Evolutionary conservation across 1,140 invertebrate species (phyloP).

Genomic region (Drosophila nasuta): DNA sequence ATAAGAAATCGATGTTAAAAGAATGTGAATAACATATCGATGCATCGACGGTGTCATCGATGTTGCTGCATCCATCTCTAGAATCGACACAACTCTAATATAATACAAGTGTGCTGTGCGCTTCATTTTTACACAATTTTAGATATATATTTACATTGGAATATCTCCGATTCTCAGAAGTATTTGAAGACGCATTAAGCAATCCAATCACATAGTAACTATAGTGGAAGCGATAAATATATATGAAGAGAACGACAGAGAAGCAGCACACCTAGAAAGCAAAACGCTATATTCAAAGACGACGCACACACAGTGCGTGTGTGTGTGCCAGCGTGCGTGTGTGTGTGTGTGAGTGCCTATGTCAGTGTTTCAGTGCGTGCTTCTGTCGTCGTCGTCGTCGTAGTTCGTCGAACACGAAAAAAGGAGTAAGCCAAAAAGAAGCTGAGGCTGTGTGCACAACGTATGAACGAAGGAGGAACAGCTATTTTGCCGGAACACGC

Average conservation of each 20-base stretch:
- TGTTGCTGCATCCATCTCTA: not conserved
- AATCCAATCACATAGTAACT: not conserved
- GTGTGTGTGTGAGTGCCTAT: slow-evolving; percentile 7
- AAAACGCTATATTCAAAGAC: slow-evolving; percentile 46
- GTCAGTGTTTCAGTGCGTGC: slow-evolving; percentile 41
- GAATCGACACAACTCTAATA: slow-evolving; percentile 7
- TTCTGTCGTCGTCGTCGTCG: slow-evolving; percentile 19
- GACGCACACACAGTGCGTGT: slow-evolving; percentile 47
- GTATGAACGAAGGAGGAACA: not conserved
- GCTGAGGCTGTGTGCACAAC: not conserved
- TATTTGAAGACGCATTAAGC: slow-evolving; percentile 3
- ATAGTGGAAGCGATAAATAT: slow-evolving; percentile 2
- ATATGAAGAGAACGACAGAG: slow-evolving; percentile 10
- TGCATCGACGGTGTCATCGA: not conserved
- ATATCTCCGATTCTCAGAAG: slow-evolving; percentile 1
- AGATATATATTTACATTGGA: slow-evolving; percentile 15
- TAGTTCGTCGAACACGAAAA: slow-evolving; percentile 26
- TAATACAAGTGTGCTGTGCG: slow-evolving; percentile 42
- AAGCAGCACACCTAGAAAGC: slow-evolving; percentile 17
- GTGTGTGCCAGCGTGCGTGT: slow-evolving; percentile 20
- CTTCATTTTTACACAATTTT: slow-evolving; percentile 20
- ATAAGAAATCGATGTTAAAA: no score
- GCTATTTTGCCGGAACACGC: slow-evolving; percentile 8
- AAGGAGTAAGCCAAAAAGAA: slow-evolving; percentile 32
- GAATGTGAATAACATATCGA: not conserved